These are phyloP conservation scores for Drosophila repleta DNA, from an alignment of 1,140 invertebrate species.

Conservation along the genomic window DNA sequence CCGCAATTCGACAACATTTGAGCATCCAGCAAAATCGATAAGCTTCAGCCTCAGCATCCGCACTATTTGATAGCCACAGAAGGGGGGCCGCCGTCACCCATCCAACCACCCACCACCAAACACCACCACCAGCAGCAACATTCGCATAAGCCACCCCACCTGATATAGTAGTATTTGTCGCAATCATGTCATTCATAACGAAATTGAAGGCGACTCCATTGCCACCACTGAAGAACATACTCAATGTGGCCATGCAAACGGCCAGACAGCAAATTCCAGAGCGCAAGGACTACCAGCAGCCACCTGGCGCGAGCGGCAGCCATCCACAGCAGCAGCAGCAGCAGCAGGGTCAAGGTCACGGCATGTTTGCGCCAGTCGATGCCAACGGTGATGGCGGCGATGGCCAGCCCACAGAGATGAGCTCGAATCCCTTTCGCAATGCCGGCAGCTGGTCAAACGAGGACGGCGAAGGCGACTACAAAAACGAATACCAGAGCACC, in stretches of 20 bases:
- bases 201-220: constrained; percentile 84
- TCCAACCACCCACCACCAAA: constrained; percentile 28
- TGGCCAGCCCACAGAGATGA: constrained; percentile 72
- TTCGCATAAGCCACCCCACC: constrained; percentile 28
- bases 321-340: constrained; percentile 35
- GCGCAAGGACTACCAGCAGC: constrained; percentile 84
- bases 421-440: constrained; percentile 81
- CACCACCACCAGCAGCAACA: constrained; percentile 16
- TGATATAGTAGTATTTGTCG: constrained; percentile 12
- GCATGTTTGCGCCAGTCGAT: constrained; percentile 84
- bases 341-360: constrained; percentile 83
- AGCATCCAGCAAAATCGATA: constrained; percentile 64
- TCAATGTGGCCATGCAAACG: constrained; percentile 92
- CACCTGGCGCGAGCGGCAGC: constrained; percentile 52
- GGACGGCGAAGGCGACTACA: constrained; percentile 57
- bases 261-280: constrained; percentile 91
- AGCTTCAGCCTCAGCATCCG: constrained; percentile 54
- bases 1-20: constrained; percentile 39
- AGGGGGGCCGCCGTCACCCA: constrained; percentile 64
- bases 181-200: constrained; percentile 80
- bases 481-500: constrained; percentile 73
- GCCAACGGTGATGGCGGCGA: constrained; percentile 79
- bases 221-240: constrained; percentile 89
- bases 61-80: constrained; percentile 50
- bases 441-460: constrained; percentile 65